Conservation (phyloP, 1,140 invertebrate genomes). For the Bathynomus jamesi region DNA sequence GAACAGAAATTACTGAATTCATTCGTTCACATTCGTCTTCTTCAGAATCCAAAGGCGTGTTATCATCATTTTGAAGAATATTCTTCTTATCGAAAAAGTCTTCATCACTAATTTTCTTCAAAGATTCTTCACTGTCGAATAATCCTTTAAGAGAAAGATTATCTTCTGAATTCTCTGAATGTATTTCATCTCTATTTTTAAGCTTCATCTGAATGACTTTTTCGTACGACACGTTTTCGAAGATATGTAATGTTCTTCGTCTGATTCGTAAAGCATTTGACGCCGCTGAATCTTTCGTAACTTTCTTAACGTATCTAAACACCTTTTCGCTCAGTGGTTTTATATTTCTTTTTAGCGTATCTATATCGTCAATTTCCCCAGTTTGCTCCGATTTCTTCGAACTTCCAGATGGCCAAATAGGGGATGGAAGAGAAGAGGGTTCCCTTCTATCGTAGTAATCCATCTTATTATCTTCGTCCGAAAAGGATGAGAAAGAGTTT, state of each 20-base stretch:
- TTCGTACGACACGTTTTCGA: conserved; percentile 29
- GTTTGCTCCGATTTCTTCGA: background rate
- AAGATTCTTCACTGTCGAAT: background rate
- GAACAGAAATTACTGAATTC: too few species aligned
- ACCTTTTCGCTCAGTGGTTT: conserved; percentile 14
- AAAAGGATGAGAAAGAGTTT: background rate
- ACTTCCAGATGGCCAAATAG: background rate
- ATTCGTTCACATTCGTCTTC: too few species aligned
- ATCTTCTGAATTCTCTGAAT: background rate
- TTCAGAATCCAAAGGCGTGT: too few species aligned
- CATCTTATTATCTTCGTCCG: background rate
- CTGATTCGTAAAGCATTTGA: background rate
- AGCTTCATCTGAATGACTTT: background rate
- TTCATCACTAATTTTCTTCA: background rate
- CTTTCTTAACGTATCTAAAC: conserved; percentile 16
- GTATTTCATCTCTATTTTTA: background rate
- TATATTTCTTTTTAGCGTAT: conserved; percentile 20
- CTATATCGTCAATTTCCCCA: background rate
- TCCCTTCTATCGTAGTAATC: background rate
- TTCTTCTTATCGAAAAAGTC: too few species aligned
- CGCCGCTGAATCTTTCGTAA: background rate
- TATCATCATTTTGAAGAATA: too few species aligned
- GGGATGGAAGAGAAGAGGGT: background rate
- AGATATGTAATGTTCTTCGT: conserved; percentile 29
- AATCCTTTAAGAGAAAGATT: background rate